phyloP scores from a whole-genome alignment of 2,113 vertebrate species.

The Tupaia chinensis region DNA sequence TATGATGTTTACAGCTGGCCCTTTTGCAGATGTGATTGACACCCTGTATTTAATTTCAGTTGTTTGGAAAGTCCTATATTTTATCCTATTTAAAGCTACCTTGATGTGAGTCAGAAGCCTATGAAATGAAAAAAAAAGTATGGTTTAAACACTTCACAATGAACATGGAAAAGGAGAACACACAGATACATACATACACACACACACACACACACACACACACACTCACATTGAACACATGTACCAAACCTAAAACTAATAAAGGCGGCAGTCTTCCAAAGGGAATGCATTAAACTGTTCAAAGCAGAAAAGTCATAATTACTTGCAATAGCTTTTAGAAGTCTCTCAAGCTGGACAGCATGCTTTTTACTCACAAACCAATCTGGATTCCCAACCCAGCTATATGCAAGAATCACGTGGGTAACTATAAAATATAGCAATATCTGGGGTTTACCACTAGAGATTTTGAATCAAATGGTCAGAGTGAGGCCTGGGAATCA shows the following conservation, averaged over 20 bases:
- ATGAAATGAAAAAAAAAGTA: neutral
- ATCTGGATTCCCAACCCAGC: neutral
- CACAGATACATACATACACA: fast-evolving
- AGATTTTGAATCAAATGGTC: neutral
- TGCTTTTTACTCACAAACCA: neutral
- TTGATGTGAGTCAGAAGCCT: neutral
- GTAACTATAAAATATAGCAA: neutral
- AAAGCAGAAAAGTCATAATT: neutral
- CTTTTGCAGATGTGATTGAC: neutral
- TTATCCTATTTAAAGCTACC: neutral
- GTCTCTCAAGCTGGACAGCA: neutral
- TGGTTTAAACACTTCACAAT: neutral
- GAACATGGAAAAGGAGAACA: neutral
- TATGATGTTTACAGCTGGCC: neutral
- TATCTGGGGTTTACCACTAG: neutral
- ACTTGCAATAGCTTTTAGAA: neutral
- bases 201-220: neutral
- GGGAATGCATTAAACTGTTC: neutral
- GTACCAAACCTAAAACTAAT: neutral
- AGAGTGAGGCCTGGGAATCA: neutral
- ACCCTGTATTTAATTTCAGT: neutral
- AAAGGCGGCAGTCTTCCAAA: neutral
- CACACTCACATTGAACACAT: neutral
- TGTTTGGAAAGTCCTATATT: neutral
- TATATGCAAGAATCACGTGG: neutral